phyloP scores from a whole-genome alignment of 2,888 invertebrate genomes.

The Hyppa rectilinea region DNA sequence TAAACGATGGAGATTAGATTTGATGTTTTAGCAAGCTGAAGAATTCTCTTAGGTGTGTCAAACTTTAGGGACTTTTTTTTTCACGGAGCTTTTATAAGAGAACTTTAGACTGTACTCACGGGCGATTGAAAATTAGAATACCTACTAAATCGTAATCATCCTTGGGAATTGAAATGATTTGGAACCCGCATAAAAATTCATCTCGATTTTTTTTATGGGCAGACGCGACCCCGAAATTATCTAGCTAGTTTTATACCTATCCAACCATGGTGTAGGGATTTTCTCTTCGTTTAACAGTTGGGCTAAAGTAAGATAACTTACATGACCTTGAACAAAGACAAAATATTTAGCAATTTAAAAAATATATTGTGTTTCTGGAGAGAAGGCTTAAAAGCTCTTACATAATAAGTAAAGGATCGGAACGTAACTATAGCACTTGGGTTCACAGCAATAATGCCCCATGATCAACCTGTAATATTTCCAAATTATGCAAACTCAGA shows the following conservation, averaged over 20 bases:
- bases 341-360: not conserved
- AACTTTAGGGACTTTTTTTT: not conserved
- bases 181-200: not conserved
- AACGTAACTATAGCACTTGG: not conserved
- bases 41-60: constrained; percentile 5
- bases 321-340: not conserved
- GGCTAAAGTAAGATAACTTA: not conserved
- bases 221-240: not conserved
- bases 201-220: not conserved
- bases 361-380: not conserved
- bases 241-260: not conserved
- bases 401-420: not conserved
- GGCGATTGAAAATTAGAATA: not conserved
- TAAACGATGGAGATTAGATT: constrained; percentile 56
- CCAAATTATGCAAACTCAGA: too few relatives aligned
- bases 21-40: constrained; percentile 43
- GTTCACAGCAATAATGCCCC: not conserved
- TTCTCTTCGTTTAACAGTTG: not conserved
- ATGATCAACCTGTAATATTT: not conserved
- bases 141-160: not conserved
- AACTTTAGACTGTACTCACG: not conserved
- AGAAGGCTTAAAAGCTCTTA: not conserved
- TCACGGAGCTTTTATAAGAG: not conserved
- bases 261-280: not conserved
- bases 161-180: not conserved